Conservation (phyloP, 1,140 invertebrate genomes). For the Drosophila serrata region DNA sequence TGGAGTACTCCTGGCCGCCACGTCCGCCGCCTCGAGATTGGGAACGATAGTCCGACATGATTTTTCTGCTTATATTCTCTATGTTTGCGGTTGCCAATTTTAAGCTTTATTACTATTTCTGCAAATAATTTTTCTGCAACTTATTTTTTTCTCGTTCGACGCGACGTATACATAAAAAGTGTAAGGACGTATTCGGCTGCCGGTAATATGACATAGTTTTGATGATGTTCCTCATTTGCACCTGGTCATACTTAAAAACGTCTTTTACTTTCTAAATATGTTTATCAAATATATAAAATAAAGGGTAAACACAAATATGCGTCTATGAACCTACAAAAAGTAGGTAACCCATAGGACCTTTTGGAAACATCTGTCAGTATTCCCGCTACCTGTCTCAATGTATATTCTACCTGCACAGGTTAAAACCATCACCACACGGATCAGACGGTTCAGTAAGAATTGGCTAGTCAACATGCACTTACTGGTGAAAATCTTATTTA, state of each 20-base stretch:
- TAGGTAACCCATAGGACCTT: background rate
- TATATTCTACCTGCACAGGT: constrained; percentile 8
- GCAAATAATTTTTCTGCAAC: constrained; percentile 12
- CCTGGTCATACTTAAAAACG: background rate
- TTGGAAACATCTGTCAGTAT: constrained; percentile 12
- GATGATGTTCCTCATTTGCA: no score
- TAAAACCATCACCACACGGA: background rate
- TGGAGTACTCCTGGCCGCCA: constrained; percentile 72
- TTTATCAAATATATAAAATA: background rate
- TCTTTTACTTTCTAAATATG: no score
- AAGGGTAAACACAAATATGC: background rate
- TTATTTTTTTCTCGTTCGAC: constrained; percentile 17
- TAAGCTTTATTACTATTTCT: background rate
- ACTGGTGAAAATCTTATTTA: background rate
- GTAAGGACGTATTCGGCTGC: background rate
- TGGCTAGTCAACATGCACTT: constrained; percentile 29
- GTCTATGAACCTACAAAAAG: background rate
- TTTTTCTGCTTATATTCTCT: constrained; percentile 26
- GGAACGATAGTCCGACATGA: constrained; percentile 81
- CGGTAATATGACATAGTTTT: background rate
- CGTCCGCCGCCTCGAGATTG: constrained; percentile 77
- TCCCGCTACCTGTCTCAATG: constrained; percentile 10
- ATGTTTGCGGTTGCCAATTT: constrained; percentile 4
- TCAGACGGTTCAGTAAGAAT: constrained; percentile 22
- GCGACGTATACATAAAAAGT: constrained; percentile 50